Evolutionary conservation across 2,797 vertebrate species (phyloP).

Genomic region (Pseudopleuronectes americanus): DNA sequence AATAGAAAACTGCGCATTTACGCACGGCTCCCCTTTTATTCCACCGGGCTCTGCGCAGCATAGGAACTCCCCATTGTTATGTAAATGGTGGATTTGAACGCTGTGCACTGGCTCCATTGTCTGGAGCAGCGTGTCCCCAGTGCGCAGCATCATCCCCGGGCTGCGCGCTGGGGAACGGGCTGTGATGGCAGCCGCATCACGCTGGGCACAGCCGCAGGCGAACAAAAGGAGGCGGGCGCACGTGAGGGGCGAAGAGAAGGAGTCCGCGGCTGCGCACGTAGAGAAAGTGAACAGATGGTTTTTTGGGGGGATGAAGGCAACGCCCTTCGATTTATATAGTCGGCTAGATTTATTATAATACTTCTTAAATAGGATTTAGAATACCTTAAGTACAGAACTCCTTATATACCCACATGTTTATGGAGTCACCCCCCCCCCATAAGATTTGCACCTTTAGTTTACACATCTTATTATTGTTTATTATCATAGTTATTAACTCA

Average conservation of each 20-base stretch:
- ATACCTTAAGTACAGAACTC: too few species aligned
- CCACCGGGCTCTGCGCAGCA: conserved; percentile 7
- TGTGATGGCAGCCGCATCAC: conserved; percentile 46
- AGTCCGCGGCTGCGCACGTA: conserved; percentile 40
- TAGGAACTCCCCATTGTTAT: conserved; percentile 77
- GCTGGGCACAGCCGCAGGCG: conserved; percentile 41
- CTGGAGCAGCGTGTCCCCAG: conserved; percentile 47
- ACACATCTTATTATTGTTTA: too few species aligned
- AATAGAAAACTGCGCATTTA: neutral
- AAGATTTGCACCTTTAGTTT: too few species aligned
- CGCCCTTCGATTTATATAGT: conserved; percentile 57
- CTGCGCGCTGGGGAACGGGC: conserved; percentile 58
- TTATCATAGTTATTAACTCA: too few species aligned
- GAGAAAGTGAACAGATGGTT: conserved; percentile 8
- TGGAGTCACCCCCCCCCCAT: neutral
- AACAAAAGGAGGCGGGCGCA: conserved; percentile 74
- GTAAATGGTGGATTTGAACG: conserved; percentile 69
- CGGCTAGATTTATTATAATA: neutral
- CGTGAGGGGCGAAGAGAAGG: conserved; percentile 8
- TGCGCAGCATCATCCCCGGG: conserved; percentile 50
- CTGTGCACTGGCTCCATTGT: conserved; percentile 61
- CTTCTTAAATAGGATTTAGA: too few species aligned
- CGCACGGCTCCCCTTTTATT: neutral
- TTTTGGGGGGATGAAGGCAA: conserved; percentile 58
- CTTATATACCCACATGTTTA: neutral